phyloP scores from a whole-genome alignment of 2,797 vertebrate genomes.

The Menidia menidia region DNA sequence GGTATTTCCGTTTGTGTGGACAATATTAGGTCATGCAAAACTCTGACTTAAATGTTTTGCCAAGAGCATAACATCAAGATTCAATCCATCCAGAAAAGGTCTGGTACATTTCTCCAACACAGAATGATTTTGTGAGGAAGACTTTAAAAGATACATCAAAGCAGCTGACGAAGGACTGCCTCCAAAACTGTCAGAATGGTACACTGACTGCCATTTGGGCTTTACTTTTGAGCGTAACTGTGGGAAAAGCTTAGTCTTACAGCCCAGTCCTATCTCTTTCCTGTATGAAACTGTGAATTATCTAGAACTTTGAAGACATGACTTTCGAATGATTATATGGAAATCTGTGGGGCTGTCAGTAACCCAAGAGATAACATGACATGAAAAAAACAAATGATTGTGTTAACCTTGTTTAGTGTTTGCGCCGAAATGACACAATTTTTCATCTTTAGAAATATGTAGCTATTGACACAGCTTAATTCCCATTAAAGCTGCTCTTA shows the following conservation, averaged over 20 bases:
- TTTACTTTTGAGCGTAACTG: slow-evolving; percentile 25
- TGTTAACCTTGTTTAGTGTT: no score
- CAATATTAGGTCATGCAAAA: slow-evolving; percentile 41
- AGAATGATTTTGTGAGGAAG: slow-evolving; percentile 27
- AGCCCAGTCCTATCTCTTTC: no score
- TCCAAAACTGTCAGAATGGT: slow-evolving; percentile 28
- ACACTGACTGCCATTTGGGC: slow-evolving; percentile 19
- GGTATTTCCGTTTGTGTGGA: slow-evolving; percentile 26
- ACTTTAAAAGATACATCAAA: slow-evolving; percentile 31
- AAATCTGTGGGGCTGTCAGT: no score
- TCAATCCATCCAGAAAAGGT: slow-evolving; percentile 18
- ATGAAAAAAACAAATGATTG: no score
- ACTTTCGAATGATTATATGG: no score
- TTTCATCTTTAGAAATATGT: no score
- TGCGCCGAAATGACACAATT: no score
- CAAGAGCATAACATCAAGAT: slow-evolving; percentile 34
- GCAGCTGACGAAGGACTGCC: slow-evolving; percentile 42
- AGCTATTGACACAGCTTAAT: no score
- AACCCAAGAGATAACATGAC: no score
- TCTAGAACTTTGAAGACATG: no score
- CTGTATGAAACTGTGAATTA: no score
- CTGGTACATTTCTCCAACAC: slow-evolving; percentile 16
- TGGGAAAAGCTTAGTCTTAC: neutral
- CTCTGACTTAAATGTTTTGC: slow-evolving; percentile 38
- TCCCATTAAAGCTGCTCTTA: no score